Base-by-base conservation (phyloP, 2,113 vertebrate species). In the Addax nasomaculatus region DNA sequence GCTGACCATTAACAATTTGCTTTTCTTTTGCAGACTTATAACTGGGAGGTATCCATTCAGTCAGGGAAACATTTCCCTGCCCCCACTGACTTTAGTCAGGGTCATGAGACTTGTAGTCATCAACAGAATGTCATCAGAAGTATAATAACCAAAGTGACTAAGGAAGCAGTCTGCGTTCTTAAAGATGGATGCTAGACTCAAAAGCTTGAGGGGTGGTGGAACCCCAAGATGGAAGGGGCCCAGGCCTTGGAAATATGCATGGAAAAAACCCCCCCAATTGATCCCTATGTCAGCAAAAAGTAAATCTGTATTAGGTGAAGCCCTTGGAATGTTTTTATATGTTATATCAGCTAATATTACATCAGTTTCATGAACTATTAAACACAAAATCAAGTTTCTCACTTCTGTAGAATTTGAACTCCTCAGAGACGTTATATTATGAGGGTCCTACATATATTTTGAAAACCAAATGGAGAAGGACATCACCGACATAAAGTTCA, bases 161-260 rank as follows among this genome's bases (percentile, higher is more conserved):
- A 83, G 3, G 39, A 83, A 79, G 21, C 13, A 1, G 0, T 67
- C 33, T 85, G 27, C 5, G 3, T 83, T 87, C 57, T 92, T 30
- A 6, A 85, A 76, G 10, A 5, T 80, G 23, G 2, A n/a, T 55
- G 19, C 7, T 27, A 89, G 4, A 3, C 39, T 93, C 55, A 36
- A 17, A 88, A 33, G 14, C n/a, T 2, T 13, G 6, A n/a, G 4
- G 1, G 1, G 0, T 4, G 5, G 27, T 12, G 13, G 6, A 81
- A 29, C 1, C 45, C 51, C 10, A 84, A 43, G 11, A 47, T 11
- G 1, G 8, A 90, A 64, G 15, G 43, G 84, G 7, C 0, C 6
- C 33, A 12, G 19, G 23, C 8, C 29, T 19, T 85, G 27, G 21
- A 53, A 60, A 86, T 58, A 33, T 49, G 19, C 15, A 81, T 5